Conservation (phyloP, 2,797 vertebrate genomes). For the Neostethus bicornis region DNA sequence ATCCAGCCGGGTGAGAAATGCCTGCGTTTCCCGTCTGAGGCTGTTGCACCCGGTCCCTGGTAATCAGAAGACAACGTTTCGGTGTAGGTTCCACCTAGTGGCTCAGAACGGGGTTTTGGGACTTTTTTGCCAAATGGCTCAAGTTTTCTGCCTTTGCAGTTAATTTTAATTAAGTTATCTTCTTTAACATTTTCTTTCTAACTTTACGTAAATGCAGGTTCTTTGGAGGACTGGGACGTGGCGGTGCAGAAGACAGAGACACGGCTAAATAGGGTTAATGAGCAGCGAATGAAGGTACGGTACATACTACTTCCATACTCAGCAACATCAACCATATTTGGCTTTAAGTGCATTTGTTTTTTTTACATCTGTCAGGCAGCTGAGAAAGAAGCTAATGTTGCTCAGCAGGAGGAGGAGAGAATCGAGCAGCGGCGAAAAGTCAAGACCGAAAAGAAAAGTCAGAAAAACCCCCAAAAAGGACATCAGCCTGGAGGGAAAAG, state of each 20-base stretch:
- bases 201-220: constrained; percentile 74
- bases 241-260: constrained; percentile 93
- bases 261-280: constrained; percentile 87
- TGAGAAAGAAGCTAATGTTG: constrained; percentile 87
- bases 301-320: not conserved
- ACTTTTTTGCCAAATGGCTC: not conserved
- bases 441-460: constrained; percentile 86
- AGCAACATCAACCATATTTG: constrained; percentile 4
- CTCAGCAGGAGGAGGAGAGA: constrained; percentile 87
- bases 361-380: constrained; percentile 79
- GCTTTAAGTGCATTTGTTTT: constrained; percentile 19
- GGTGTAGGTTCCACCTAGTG: not conserved
- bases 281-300: constrained; percentile 90
- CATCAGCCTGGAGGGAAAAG: constrained; percentile 81
- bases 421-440: constrained; percentile 83
- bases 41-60: too few species aligned
- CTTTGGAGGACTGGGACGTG: constrained; percentile 93
- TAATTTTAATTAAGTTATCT: not conserved
- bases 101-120: not conserved
- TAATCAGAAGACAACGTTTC: too few species aligned
- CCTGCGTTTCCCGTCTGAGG: too few species aligned
- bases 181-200: not conserved
- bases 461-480: constrained; percentile 85
- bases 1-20: too few species aligned
- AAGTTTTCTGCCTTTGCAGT: not conserved